Base-by-base conservation (phyloP, 2,113 vertebrate species). In the Pseudopodoces humilis region DNA sequence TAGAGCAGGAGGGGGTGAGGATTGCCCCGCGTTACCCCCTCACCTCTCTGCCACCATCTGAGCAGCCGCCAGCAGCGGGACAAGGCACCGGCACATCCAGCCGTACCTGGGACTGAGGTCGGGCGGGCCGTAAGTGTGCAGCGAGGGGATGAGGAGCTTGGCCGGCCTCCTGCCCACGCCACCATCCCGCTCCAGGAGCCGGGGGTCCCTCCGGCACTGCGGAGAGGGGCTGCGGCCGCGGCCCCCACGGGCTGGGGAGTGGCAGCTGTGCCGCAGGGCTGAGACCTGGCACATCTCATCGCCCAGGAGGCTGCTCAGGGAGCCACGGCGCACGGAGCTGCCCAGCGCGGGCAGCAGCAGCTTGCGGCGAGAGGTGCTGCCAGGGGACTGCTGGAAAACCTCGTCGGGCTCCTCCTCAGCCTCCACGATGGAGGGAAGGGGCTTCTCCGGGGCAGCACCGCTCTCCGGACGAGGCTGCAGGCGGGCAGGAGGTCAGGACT, bases 81-180 rank as follows among this genome's bases (percentile, higher is more conserved):
- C 0, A 2, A 69, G 60, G 50, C 64, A 9, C 25, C 2, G 3
- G 44, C 16, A 0, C 7, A 4, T 27, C 47, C 70, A 1, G 25
- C 59, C 82, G 96, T 96, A 99, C 99, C 99, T 98, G 90, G 99
- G 99, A 80, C 99, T 99, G 90, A 99, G 98, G 89, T 99, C 98
- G 5, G 98, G 97, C 31, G 99, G 98, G 43, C 98, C 98, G 15
- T 82, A 95, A 44, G 98, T 96, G 74, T 98, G 98, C 83, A 99
- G 84, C 23, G 98, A 97, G 7, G 98, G 98, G 92, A 99, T 98
- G 78, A 99, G 98, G 47, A 99, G 98, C 86, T 98, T 98, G 83
- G 98, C 95, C 4, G 98, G 98, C 65, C 97, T 98, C 91, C 97
- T 95, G 35, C 92, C 91, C 18, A 5, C 27, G 5, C 86, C 41